These are phyloP conservation scores for Drosophila tristis DNA, from an alignment of 1,140 invertebrate genomes.

Conservation along the genomic window DNA sequence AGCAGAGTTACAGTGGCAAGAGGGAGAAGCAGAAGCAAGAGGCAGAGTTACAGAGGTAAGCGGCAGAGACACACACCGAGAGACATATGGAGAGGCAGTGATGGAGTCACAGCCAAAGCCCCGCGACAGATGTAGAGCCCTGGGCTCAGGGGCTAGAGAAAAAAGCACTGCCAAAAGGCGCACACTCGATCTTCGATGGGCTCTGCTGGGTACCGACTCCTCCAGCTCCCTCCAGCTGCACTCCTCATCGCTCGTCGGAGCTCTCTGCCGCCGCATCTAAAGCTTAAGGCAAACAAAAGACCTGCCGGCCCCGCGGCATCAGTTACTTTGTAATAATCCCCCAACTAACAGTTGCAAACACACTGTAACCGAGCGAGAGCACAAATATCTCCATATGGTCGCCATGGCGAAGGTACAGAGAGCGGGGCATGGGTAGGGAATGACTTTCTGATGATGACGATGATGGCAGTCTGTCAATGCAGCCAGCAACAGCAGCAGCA, in stretches of 20 bases:
- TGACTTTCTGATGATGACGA: slow-evolving; percentile 46
- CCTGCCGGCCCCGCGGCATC: slow-evolving; percentile 32
- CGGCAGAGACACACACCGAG: no score
- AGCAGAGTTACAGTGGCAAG: no score
- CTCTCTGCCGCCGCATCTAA: neutral
- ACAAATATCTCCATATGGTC: slow-evolving; percentile 32
- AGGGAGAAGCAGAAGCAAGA: no score
- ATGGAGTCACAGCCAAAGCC: no score
- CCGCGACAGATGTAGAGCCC: no score
- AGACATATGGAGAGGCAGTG: no score
- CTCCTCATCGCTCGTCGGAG: slow-evolving; percentile 3
- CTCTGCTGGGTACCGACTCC: no score
- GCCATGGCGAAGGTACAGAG: neutral
- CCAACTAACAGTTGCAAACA: slow-evolving; percentile 59
- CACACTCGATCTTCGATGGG: slow-evolving; percentile 42
- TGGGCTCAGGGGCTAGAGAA: no score
- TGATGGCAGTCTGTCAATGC: slow-evolving; percentile 66
- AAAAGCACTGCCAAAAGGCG: no score
- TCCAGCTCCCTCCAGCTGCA: no score
- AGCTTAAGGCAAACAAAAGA: slow-evolving; percentile 50
- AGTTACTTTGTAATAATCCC: slow-evolving; percentile 70
- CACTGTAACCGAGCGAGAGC: slow-evolving; percentile 14
- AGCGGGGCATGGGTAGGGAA: slow-evolving; percentile 12
- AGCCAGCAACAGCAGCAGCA: slow-evolving; percentile 3
- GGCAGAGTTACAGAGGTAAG: no score